Base-by-base conservation (phyloP, 23 tunicate genomes). In the Styela plicata region DNA sequence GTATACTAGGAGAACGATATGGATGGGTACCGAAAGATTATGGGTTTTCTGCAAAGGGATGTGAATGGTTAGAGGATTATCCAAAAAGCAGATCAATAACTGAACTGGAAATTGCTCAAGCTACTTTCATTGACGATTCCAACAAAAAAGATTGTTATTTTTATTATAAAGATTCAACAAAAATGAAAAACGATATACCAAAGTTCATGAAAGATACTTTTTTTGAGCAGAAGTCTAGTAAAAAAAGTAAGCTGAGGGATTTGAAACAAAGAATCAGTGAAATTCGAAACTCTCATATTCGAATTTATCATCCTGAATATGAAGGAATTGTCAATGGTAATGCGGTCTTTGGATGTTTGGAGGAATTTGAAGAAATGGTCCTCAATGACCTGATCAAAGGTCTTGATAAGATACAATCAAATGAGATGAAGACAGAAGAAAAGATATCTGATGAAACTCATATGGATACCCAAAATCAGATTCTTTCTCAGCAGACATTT, bases 1-100 rank as follows among this genome's bases (percentile, higher is more conserved):
- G 94, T 18, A 36, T 89, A 0, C 33, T 89, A 24, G 94, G 94
- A 5, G 82, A 84, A 21, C 80, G 94, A 74, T 89, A 89, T 73
- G 94, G 94, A 26, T 83, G 87, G 87, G 69, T 73, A 25, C 87
- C 87, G 32, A 70, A 34, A 18, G 36, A 24, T 24, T 27, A 74
- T 24, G 86, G 84, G 52, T 74, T 83, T 27, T 69, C 83, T 63
- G 62, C 13, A 2, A 26, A 63, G 1, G 62, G 25, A 7, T 36
- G n/a, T 61, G 74, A 63, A 24, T 84, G 88, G 88, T 13, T 80
- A 29, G 63, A 82, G 32, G 74, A 74, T 34, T 63, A 52, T 33
- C 85, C 74, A 25, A 63, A 31, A 26, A 63, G 62, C 3, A 63
- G 79, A 30, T 86, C 90, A 28, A 80, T 86, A 29, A 86, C 90